phyloP scores from a whole-genome alignment of 1,140 invertebrate species.

The Colletes latitarsis region DNA sequence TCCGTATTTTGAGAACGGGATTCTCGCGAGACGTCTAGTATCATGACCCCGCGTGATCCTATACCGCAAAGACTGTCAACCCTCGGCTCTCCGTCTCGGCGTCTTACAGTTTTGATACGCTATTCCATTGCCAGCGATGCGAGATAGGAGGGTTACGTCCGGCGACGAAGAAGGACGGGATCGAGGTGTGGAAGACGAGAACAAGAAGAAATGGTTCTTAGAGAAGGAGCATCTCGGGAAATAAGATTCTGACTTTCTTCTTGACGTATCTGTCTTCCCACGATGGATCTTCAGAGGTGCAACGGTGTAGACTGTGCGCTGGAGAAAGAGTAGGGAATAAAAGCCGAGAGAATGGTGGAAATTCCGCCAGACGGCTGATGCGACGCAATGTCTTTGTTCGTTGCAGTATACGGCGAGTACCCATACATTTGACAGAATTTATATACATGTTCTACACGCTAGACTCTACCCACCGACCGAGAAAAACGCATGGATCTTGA shows the following conservation, averaged over 20 bases:
- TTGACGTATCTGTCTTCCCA: conserved; percentile 65
- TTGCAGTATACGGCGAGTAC: conserved; percentile 26
- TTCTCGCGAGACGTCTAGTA: conserved; percentile 36
- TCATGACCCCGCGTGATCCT: conserved; percentile 31
- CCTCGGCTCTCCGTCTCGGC: conserved; percentile 30
- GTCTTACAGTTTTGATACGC: conserved; percentile 66
- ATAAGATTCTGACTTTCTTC: conserved; percentile 72
- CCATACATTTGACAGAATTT: conserved; percentile 43
- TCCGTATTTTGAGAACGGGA: conserved; percentile 39
- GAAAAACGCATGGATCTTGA: neutral
- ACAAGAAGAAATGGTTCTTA: conserved; percentile 36
- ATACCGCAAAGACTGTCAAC: conserved; percentile 52
- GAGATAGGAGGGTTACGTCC: conserved; percentile 26
- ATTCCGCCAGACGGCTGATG: conserved; percentile 62
- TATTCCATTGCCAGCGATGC: conserved; percentile 57
- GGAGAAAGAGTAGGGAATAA: conserved; percentile 26
- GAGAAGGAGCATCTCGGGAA: conserved; percentile 64
- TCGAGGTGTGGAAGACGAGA: neutral
- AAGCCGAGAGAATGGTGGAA: conserved; percentile 48
- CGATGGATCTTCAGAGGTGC: conserved; percentile 54
- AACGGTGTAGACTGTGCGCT: conserved; percentile 20
- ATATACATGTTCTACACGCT: conserved; percentile 39
- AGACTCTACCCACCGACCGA: neutral
- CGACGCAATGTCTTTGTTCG: conserved; percentile 64
- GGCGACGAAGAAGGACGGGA: neutral